Evolutionary conservation across 2,888 invertebrate genomes (phyloP), one percentile per base, ranked within the genome.

Genomic region (Hypolimnas misippus): DNA sequence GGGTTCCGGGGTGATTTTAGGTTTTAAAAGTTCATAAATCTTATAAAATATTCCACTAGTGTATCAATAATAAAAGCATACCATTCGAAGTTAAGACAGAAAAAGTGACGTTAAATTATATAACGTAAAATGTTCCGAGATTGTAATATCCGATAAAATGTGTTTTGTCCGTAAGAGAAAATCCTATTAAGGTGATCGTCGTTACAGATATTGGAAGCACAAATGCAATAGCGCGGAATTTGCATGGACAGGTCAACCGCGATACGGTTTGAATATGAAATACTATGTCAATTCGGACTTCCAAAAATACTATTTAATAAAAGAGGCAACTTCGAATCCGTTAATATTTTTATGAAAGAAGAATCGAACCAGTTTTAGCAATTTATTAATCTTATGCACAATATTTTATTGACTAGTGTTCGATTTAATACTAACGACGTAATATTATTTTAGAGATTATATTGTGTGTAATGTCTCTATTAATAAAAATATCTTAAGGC

Each of bases 241-340:
- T 83, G 84, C 86, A 87, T 87, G 83, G 78, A 79, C 81, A 83
- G 76, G 77, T 81, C 76, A 77, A 72, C 71, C 72, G 65, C 71
- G 76, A 79, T 82, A 83, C 80, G 73, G 73, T 73, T 73, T 82
- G 87, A 83, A 89, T 88, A 86, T 82, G 75, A 84, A 87, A 84
- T 78, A 67, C 66, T 72, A 60, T 73, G 76, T 76, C 51, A 44
- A 38, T 46, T 38, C 46, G 57, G 49, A 38, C n/a, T 77, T 75
- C 75, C 68, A 73, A 73, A 77, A 77, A 79, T 76, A 75, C 75
- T 70, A 74, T 79, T 81, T 77, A 78, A 78, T 81, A 82, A 79
- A 75, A 78, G 72, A 72, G 35, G n/a, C 35, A 38, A n/a, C 35
- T 12, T n/a, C 1, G n/a, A 38, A 38, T n/a, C 4, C n/a, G 35